Evolutionary conservation across 2,888 invertebrate genomes (phyloP).

Genomic region (Parascotia fuliginaria): DNA sequence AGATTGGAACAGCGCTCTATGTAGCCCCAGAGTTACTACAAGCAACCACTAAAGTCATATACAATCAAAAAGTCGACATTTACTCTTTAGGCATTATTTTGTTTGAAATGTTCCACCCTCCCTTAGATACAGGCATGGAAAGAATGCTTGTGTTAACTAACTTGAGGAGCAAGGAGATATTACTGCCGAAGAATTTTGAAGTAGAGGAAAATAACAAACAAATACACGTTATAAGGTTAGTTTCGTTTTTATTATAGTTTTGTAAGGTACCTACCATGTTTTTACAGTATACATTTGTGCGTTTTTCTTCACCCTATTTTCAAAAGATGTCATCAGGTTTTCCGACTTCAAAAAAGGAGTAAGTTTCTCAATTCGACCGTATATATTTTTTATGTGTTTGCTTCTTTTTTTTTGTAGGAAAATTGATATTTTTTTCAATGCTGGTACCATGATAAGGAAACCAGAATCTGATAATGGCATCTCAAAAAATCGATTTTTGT

Average conservation of each 20-base stretch:
- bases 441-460: no score
- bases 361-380: no score
- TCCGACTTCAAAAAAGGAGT: no score
- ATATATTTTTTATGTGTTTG: no score
- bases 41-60: conserved; percentile 89
- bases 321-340: no score
- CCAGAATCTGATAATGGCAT: no score
- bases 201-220: conserved; percentile 85
- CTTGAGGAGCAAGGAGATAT: conserved; percentile 88
- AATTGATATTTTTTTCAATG: no score
- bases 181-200: conserved; percentile 89
- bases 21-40: conserved; percentile 96
- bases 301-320: no score
- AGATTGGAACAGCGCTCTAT: conserved; percentile 97
- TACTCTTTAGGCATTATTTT: conserved; percentile 96
- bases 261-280: no score
- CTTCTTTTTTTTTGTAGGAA: no score
- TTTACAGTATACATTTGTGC: no score
- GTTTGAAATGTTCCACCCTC: conserved; percentile 97
- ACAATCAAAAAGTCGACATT: conserved; percentile 96
- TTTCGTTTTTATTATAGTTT: background rate
- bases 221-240: conserved; percentile 87
- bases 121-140: conserved; percentile 95
- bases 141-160: conserved; percentile 91
- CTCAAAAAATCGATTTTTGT: no score